Base-by-base conservation (phyloP, 92 coral and sea anemone species). In the Zoanthus gigantus region DNA sequence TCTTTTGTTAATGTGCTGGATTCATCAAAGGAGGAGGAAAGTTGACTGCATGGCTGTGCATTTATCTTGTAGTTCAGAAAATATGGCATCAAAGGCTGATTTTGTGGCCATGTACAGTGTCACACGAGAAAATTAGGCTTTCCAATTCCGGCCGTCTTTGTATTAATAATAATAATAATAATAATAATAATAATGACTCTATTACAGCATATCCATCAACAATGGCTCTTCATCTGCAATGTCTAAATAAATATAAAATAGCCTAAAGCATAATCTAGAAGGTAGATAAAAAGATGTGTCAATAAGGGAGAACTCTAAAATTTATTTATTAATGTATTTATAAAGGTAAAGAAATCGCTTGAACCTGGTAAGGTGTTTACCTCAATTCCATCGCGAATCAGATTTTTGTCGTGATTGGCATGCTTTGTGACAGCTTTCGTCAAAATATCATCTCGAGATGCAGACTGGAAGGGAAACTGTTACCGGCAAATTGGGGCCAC, bases 91-190 rank as follows among this genome's bases (percentile, higher is more conserved):
- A 28, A 10, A n/a, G 2, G 18, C 9, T 32, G 34, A n/a, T 9
- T 67, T 23, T 67, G 75, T 3, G 31, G 47, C 2, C 48, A 71
- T 30, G 31, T 71, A 32, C 9, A 31, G 47, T 30, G 75, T 71
- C 7, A 71, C 10, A 4, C 75, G 7, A 30, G 2, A 14, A 0
- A 71, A 71, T 34, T 34, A 23, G 74, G 45, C 11, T 71, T 71
- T 31, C 81, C 88, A 0, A 83, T 58, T 13, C 72, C 82, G 37
- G 5, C 72, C 82, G 37, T 88, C 83, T 53, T 88, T 88, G 82
- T 82, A 88, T 73, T 37, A 71, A 6, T 71, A 11, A 15, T 23
- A 23, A 23, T 23, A 23, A 23, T 23, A 23, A 23, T 23, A 23
- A 23, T 23, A 23, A 23, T 23, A 23, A 23, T 23, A 23, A 23